Base-by-base conservation (phyloP, 1,140 invertebrate genomes). In the Anadara kagoshimensis region DNA sequence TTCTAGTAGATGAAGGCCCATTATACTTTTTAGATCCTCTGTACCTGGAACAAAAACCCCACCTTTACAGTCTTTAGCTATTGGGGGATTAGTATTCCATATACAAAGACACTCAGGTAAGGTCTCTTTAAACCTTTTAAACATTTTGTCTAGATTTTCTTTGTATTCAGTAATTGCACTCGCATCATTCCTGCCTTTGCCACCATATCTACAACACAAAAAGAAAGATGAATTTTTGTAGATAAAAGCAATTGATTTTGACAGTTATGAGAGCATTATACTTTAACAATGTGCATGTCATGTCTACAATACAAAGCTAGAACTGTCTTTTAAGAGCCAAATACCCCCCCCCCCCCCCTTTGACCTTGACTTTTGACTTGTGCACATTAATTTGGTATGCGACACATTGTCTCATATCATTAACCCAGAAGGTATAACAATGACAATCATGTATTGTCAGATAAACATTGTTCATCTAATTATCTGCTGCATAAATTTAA, bases 161-260 rank as follows among this genome's bases (percentile, higher is more conserved):
- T 90, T 90, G 76, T 90, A 92, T 1, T 86, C 68, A 11, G 80
- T 58, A 4, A 91, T 82, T 18, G 89, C 84, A 67, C 80, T 75
- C 12, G 82, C 78, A 7, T 91, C 91, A 88, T 91, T 91, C 72
- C 90, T 90, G n/a, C n/a, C n/a, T n/a, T n/a, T n/a, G n/a, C n/a
- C n/a, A n/a, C 45, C n/a, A n/a, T n/a, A n/a, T n/a, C n/a, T n/a
- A n/a, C n/a, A 24, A 69, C 47, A 43, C 16, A 22, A n/a, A n/a
- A n/a, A 51, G 53, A 43, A 61, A 63, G 53, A 63, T 20, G n/a
- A 57, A 53, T 10, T 7, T 18, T n/a, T 53, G 26, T 29, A 65
- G 18, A 24, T 24, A 43, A 5, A 63, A 12, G 12, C 18, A 62
- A 14, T 1, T 62, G 16, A 18, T 1, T 43, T 18, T 62, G 14